Evolutionary conservation across 2,113 vertebrate genomes (phyloP), one percentile per base, ranked within the genome.

Genomic region (Ranitomeya imitator): DNA sequence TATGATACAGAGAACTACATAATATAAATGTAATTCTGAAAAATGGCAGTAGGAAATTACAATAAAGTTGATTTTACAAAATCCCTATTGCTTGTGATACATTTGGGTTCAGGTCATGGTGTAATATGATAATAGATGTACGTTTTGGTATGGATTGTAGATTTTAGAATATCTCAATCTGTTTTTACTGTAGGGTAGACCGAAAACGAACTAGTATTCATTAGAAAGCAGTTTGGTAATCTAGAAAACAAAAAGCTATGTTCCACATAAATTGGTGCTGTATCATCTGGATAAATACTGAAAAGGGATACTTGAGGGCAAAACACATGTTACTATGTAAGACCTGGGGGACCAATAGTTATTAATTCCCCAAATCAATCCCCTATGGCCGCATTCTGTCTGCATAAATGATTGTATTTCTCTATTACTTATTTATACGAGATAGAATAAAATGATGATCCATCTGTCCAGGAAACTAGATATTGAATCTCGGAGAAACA

Each of bases 391-490:
- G 11, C 73, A 52, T 76, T 19, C 2, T 19, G 18, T 21, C 16
- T 45, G 71, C 13, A 45, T 74, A 18, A 51, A 74, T 37, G 51
- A n/a, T 54, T 13, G 3, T 3, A 76, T 55, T 55, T 23, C 52
- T 79, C 6, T 55, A 54, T 26, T 79, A 55, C 18, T 55, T 13
- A 55, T 55, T 79, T 23, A 55, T 57, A 23, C 51, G 57, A 23
- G 52, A 79, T 79, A 57, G 12, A 23, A 79, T 79, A 55, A 55
- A 79, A 57, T 79, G 51, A 57, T n/a, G 45, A 54, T 65, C 45
- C 60, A 83, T 63, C 80, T 21, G 90, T 90, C 52, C 11, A 90
- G 87, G 90, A 90, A 90, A 45, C 88, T 61, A 77, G 76, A 26
- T 78, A 78, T 78, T 78, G 74, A 4, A 78, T 88, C 90, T 90